phyloP scores from a whole-genome alignment of 2,888 invertebrate genomes.

The Chaitophorus viminalis region DNA sequence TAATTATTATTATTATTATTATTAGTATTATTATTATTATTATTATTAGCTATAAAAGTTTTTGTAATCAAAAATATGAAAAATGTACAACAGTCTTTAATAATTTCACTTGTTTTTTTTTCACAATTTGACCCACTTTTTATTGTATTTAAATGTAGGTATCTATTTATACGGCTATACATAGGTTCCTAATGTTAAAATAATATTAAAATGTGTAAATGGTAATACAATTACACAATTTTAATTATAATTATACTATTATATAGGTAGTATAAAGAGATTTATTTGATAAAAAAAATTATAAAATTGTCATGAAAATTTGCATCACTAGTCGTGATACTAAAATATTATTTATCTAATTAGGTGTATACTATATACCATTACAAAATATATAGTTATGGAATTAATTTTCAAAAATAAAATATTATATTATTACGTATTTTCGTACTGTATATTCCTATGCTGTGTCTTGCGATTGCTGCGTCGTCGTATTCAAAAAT shows the following conservation, averaged over 20 bases:
- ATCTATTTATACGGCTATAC: too few relatives aligned
- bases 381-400: slow-evolving; percentile 1
- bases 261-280: too few relatives aligned
- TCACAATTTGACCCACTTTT: too few relatives aligned
- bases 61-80: neutral
- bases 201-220: too few relatives aligned
- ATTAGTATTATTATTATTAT: slow-evolving; percentile 31
- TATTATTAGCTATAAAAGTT: neutral
- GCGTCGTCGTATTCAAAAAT: slow-evolving; percentile 20
- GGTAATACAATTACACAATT: too few relatives aligned
- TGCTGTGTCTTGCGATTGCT: slow-evolving; percentile 21
- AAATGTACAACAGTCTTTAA: slow-evolving; percentile 12
- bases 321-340: too few relatives aligned
- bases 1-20: slow-evolving; percentile 25
- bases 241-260: too few relatives aligned
- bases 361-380: too few relatives aligned
- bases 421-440: slow-evolving; percentile 15
- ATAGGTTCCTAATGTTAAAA: too few relatives aligned
- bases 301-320: too few relatives aligned
- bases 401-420: slow-evolving; percentile 19
- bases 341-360: too few relatives aligned
- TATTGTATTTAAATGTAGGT: slow-evolving; percentile 36
- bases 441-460: slow-evolving; percentile 24
- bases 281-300: too few relatives aligned
- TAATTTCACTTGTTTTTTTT: slow-evolving; percentile 3